Percentiles rank a stretch among this genome's conserved stretches.
These are phyloP conservation scores for Apotomis betuletana DNA, from an alignment of 2,888 invertebrate species.

Conservation along the genomic window DNA sequence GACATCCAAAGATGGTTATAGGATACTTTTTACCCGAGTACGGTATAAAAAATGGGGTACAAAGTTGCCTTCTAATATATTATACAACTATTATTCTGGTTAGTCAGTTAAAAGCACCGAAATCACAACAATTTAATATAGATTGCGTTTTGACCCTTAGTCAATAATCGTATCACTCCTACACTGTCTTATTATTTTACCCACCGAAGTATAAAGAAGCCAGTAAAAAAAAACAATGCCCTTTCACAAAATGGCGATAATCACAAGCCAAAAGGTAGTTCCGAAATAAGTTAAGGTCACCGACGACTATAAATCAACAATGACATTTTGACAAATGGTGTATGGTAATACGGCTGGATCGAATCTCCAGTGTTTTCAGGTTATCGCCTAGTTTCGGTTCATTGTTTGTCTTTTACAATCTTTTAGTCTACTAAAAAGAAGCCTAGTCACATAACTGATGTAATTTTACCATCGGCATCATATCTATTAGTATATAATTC, in stretches of 20 bases:
- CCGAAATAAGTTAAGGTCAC: constrained; percentile 22
- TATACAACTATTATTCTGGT: no score
- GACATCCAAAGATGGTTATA: no score
- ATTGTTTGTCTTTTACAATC: neutral
- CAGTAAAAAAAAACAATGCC: neutral
- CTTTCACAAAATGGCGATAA: constrained; percentile 1
- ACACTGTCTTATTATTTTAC: neutral
- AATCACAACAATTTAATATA: no score
- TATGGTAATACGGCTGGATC: constrained; percentile 13
- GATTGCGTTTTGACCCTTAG: no score
- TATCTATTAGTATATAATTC: no score
- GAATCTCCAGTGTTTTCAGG: constrained; percentile 1
- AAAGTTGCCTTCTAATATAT: no score
- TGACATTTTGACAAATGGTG: constrained; percentile 31
- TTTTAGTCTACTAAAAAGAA: neutral
- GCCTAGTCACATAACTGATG: no score
- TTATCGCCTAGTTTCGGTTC: neutral
- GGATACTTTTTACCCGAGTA: no score
- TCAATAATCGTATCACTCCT: no score
- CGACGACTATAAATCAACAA: constrained; percentile 16
- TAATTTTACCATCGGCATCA: no score
- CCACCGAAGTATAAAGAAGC: neutral
- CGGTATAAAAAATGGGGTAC: no score
- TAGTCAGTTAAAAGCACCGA: no score
- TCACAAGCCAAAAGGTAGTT: constrained; percentile 1